A percentile compares a stretch with the other conserved stretches of the same genome.
Conservation (phyloP, 2,888 invertebrate genomes). For the Drosophila quinaria region DNA sequence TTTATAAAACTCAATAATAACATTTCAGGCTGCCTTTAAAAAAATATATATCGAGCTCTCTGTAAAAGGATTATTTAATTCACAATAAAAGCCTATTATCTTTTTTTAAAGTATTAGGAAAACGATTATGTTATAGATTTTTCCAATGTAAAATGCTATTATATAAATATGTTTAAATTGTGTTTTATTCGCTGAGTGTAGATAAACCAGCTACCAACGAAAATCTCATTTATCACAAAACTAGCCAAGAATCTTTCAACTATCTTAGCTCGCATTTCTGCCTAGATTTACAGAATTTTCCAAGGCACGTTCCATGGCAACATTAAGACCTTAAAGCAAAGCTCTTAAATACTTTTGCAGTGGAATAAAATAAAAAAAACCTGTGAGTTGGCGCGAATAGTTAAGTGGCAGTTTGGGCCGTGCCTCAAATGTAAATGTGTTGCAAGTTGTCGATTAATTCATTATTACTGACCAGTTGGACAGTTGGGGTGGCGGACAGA, state of each 20-base stretch:
- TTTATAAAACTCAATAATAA: too few relatives aligned
- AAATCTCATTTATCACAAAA: constrained; percentile 1
- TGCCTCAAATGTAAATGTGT: constrained; percentile 56
- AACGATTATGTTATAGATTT: background rate
- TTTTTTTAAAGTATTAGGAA: background rate
- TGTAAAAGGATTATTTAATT: too few relatives aligned
- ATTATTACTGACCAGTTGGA: constrained; percentile 48
- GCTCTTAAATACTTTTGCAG: constrained; percentile 23
- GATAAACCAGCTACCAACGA: background rate
- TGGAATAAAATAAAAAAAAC: constrained; percentile 18
- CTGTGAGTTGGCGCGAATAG: constrained; percentile 28
- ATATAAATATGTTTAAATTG: background rate
- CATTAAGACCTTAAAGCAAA: constrained; percentile 16
- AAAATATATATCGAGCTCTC: too few relatives aligned
- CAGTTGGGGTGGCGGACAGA: background rate
- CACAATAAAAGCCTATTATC: too few relatives aligned
- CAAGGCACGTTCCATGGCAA: constrained; percentile 7
- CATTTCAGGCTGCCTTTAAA: too few relatives aligned
- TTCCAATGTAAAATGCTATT: background rate
- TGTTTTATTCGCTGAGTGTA: background rate
- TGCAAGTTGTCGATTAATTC: constrained; percentile 71
- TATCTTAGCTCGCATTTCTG: background rate
- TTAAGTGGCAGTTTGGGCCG: constrained; percentile 22
- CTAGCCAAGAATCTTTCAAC: background rate
- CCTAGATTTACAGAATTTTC: background rate